A percentile compares a stretch with the other conserved stretches of the same genome.
Conservation (phyloP, 53 echinoderm and acorn worm species). For the Mesocentrotus franciscanus region DNA sequence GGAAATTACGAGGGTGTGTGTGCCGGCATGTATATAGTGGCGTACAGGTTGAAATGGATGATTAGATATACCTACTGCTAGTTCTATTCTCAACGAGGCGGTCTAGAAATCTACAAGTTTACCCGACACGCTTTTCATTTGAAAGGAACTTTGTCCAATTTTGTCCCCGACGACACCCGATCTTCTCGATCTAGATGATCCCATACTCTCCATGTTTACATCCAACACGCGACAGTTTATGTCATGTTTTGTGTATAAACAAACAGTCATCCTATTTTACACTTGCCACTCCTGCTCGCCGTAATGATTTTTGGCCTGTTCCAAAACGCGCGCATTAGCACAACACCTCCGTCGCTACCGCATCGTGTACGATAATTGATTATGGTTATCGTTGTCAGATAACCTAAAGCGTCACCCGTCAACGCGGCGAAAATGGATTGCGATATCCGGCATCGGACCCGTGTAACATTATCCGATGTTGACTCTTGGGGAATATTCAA, state of each 20-base stretch:
- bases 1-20: too few species aligned
- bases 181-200: background rate
- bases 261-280: background rate
- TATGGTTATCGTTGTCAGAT: constrained; percentile 30
- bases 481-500: constrained; percentile 54
- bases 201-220: constrained; percentile 35
- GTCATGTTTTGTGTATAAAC: constrained; percentile 45
- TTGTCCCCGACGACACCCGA: background rate
- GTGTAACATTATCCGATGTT: constrained; percentile 55
- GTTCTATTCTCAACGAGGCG: background rate
- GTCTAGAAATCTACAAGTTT: background rate
- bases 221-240: constrained; percentile 30
- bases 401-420: constrained; percentile 22
- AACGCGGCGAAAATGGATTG: constrained; percentile 32
- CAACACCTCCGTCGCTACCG: background rate
- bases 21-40: background rate
- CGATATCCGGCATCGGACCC: constrained; percentile 28
- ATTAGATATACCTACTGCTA: background rate
- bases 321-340: constrained; percentile 29
- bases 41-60: background rate
- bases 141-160: background rate
- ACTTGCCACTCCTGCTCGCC: background rate
- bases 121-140: background rate
- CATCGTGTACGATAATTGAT: constrained; percentile 49
- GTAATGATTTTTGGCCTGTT: constrained; percentile 1